Conservation (phyloP, 2,113 vertebrate species). For the Tonatia bakeri region DNA sequence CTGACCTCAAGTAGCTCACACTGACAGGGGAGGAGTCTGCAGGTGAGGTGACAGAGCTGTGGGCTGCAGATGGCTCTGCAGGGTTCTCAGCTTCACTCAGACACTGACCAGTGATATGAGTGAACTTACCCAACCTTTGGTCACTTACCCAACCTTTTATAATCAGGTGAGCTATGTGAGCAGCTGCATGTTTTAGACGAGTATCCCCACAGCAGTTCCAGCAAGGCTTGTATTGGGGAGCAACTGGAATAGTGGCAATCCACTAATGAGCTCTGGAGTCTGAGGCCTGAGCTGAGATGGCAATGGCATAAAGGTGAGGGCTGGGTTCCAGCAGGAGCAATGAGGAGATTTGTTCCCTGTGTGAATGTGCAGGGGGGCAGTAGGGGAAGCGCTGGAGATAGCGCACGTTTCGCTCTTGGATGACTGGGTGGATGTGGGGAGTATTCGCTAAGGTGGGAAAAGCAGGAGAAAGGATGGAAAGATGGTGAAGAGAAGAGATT, state of each 20-base stretch:
- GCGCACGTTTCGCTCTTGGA: accelerated
- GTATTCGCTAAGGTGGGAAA: not conserved
- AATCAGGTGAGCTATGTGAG: not conserved
- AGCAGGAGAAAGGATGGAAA: not conserved
- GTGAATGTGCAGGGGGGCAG: accelerated
- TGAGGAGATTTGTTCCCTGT: too few species aligned
- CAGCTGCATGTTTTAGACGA: not conserved
- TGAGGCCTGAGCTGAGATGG: not conserved
- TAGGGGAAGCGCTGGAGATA: not conserved
- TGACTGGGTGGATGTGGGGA: too few species aligned
- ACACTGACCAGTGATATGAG: not conserved
- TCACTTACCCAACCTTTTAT: not conserved
- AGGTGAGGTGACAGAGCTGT: not conserved
- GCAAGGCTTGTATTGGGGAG: not conserved
- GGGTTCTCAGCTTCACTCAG: not conserved
- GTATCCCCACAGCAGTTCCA: accelerated
- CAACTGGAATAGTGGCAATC: not conserved
- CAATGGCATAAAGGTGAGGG: accelerated
- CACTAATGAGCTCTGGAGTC: accelerated
- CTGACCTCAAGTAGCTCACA: not conserved
- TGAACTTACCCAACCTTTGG: too few species aligned
- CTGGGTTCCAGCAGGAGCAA: accelerated
- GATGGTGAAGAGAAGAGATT: not conserved
- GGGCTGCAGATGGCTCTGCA: not conserved
- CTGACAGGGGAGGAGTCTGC: not conserved